Base-by-base conservation (phyloP, 2,113 vertebrate species). In the Rynchops niger region DNA sequence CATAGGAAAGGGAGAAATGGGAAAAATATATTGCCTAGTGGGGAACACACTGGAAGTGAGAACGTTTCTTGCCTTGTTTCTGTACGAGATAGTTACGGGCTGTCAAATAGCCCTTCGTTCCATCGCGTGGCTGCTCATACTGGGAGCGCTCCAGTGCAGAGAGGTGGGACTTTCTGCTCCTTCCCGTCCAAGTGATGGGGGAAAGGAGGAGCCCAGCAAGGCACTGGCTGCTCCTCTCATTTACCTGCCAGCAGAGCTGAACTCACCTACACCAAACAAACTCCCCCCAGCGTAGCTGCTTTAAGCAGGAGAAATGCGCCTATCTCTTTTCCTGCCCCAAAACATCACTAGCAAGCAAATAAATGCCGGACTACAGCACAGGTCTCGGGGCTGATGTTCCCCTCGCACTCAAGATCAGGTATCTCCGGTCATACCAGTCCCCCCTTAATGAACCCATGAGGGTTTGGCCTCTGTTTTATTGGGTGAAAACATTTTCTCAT, bases 401-500 rank as follows among this genome's bases (percentile, higher is more conserved):
- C 9, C 38, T 86, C 2, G 1, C 10, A 2, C 59, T 80, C 25
- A 11, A 58, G n/a, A 71, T 74, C 80, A 59, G 82, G 85, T 65
- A 94, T 77, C 88, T 77, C 92, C 1, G 1, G 53, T 73, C 89
- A 90, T 62, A 70, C 50, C 58, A 62, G 58, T 90, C 81, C 80
- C 59, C n/a, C 40, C 38, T 52, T 86, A 66, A 65, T 29, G 76
- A 96, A 93, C 72, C 59, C 59, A 13, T 3, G 9, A 88, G 65
- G 56, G 72, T 59, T 73, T 95, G 92, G 90, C 52, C 63, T 73
- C 83, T 71, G 38, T 56, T 88, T 86, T 59, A 90, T 82, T 81
- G 59, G 59, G 52, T 78, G 80, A 96, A 97, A 93, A 94, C 63
- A 50, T 95, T 93, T 93, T 90, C 88, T 92, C 72, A 56, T 86